Conservation (phyloP, 1,140 invertebrate genomes). For the Drosophila pallidifrons region DNA sequence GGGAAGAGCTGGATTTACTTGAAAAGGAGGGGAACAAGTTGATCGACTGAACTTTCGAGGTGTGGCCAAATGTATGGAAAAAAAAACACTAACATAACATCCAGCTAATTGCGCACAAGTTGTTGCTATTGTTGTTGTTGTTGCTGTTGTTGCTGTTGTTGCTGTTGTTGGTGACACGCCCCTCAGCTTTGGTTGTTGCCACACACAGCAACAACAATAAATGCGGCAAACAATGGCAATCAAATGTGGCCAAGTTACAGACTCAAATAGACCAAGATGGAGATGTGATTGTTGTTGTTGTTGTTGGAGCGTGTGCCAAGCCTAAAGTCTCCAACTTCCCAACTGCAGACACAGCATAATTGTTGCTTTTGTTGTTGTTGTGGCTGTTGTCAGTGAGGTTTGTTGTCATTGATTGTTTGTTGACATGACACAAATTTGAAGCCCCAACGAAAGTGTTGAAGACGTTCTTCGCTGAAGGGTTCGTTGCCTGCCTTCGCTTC, state of each 20-base stretch:
- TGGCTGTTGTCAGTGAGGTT: neutral
- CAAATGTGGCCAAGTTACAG: conserved; percentile 60
- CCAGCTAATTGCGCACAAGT: conserved; percentile 40
- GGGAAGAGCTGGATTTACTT: no score
- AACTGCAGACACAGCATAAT: conserved; percentile 17
- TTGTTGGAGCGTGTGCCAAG: conserved; percentile 52
- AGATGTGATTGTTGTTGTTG: conserved; percentile 1
- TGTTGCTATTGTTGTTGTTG: conserved; percentile 6
- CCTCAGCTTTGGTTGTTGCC: conserved; percentile 18
- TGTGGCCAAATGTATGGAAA: conserved; percentile 13
- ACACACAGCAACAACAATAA: conserved; percentile 24
- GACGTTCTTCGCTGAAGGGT: conserved; percentile 10
- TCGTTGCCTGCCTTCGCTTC: neutral
- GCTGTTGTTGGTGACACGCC: conserved; percentile 10
- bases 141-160: no score
- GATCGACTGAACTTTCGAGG: conserved; percentile 16
- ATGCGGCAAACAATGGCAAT: conserved; percentile 60
- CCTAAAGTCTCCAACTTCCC: conserved; percentile 23
- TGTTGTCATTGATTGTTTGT: conserved; percentile 35
- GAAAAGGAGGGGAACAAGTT: neutral
- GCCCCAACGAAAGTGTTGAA: conserved; percentile 34
- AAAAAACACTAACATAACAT: conserved; percentile 21
- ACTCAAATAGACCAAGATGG: conserved; percentile 21
- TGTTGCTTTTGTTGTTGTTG: conserved; percentile 6
- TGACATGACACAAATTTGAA: conserved; percentile 40